Conservation (phyloP, 2,888 invertebrate genomes). For the Cybosia mesomella region DNA sequence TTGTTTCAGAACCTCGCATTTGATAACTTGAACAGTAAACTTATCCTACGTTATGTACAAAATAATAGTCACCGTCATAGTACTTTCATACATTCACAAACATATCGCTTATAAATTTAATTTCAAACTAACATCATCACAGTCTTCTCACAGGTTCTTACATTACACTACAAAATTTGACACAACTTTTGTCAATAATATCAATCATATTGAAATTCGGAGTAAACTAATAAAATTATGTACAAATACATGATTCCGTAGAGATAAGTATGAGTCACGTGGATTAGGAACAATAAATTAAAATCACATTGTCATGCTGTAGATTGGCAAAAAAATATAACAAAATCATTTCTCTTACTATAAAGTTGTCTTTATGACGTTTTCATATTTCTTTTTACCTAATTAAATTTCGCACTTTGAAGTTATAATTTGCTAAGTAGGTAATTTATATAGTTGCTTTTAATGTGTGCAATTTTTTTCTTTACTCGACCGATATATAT, state of each 20-base stretch:
- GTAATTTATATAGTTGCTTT: background rate
- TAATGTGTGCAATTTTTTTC: background rate
- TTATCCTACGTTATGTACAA: conserved; percentile 48
- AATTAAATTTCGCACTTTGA: background rate
- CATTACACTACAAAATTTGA: conserved; percentile 62
- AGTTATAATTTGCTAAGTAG: background rate
- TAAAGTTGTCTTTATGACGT: conserved; percentile 4
- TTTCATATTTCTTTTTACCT: background rate
- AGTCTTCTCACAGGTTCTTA: conserved; percentile 83
- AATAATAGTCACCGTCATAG: conserved; percentile 37
- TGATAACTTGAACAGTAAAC: conserved; percentile 38
- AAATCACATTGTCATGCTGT: conserved; percentile 52
- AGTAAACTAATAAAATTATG: conserved; percentile 37
- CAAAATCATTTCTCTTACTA: conserved; percentile 8
- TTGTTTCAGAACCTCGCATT: conserved; percentile 53
- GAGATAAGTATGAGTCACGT: conserved; percentile 34
- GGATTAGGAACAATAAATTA: conserved; percentile 50
- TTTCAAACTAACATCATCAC: conserved; percentile 81
- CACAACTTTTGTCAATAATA: conserved; percentile 54
- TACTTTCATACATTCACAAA: conserved; percentile 57
- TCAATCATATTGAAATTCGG: conserved; percentile 48
- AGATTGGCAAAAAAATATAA: conserved; percentile 33
- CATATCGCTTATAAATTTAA: conserved; percentile 66
- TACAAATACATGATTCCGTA: conserved; percentile 50
- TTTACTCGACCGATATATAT: conserved; percentile 6